phyloP scores from a whole-genome alignment of 2,113 vertebrate species.

The Tachysurus vachellii region DNA sequence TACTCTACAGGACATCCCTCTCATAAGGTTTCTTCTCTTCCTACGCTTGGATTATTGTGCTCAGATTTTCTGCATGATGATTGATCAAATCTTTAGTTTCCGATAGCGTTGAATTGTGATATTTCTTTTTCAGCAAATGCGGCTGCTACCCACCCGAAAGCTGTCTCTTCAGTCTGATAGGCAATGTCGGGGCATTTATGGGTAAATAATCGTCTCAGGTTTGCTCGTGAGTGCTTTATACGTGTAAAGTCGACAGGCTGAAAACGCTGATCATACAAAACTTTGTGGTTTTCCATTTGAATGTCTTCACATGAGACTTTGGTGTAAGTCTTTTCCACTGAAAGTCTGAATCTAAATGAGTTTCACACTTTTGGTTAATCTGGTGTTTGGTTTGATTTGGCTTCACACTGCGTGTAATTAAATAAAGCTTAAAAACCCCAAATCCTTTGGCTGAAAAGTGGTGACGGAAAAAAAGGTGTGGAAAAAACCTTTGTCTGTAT shows the following conservation, averaged over 20 bases:
- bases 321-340: neutral
- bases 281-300: neutral
- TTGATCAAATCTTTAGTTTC: neutral
- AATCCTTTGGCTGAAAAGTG: neutral
- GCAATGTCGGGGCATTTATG: constrained; percentile 90
- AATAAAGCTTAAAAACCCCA: neutral
- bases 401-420: neutral
- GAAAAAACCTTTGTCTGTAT: neutral
- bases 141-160: constrained; percentile 90
- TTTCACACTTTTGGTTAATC: neutral
- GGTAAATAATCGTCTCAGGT: constrained; percentile 68
- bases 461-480: neutral
- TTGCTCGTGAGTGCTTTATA: neutral
- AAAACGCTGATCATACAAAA: neutral
- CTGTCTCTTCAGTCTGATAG: constrained; percentile 91
- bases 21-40: constrained; percentile 79
- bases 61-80: neutral
- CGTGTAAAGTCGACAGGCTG: neutral
- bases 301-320: neutral
- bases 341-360: neutral
- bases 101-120: constrained; percentile 1
- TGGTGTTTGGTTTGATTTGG: neutral
- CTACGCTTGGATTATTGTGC: neutral
- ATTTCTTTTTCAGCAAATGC: constrained; percentile 78
- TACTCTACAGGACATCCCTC: constrained; percentile 87